Percentiles rank a stretch among this genome's conserved stretches.
Evolutionary conservation across 2,888 invertebrate species (phyloP).

Genomic region (Micropterix aruncella): DNA sequence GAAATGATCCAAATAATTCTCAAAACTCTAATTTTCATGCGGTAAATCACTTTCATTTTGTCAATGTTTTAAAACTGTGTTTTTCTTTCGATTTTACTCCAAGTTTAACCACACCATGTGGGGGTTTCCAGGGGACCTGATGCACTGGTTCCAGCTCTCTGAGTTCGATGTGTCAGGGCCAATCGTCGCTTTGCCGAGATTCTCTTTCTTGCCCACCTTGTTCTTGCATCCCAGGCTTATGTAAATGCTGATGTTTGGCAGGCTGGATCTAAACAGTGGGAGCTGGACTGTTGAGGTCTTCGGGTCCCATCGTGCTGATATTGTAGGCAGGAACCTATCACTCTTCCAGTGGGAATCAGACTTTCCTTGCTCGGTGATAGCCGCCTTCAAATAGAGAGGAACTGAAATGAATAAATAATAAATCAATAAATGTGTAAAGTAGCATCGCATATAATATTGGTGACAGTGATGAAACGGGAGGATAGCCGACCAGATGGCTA

Average conservation of each 20-base stretch:
- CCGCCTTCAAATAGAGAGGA: conserved; percentile 64
- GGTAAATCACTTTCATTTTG: too few relatives aligned
- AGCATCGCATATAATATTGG: too few relatives aligned
- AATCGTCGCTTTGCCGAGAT: conserved; percentile 50
- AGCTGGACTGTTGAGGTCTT: conserved; percentile 47
- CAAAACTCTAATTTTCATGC: too few relatives aligned
- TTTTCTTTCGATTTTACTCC: conserved; percentile 28
- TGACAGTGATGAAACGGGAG: too few relatives aligned
- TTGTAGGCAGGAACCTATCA: conserved; percentile 55
- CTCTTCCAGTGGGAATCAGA: conserved; percentile 55
- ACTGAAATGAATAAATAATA: conserved; percentile 28
- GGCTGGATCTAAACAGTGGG: conserved; percentile 44
- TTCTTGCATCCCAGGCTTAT: conserved; percentile 52
- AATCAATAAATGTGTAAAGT: conserved; percentile 3
- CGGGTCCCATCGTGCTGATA: conserved; percentile 62
- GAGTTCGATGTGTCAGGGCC: conserved; percentile 42
- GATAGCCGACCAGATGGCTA: too few relatives aligned
- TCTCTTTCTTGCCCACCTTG: conserved; percentile 51
- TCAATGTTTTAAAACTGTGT: too few relatives aligned
- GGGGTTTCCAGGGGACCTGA: conserved; percentile 37
- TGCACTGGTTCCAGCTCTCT: conserved; percentile 48
- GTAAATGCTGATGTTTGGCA: conserved; percentile 48
- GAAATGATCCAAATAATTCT: too few relatives aligned
- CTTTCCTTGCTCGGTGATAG: conserved; percentile 53
- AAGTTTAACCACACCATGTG: conserved; percentile 46